Base-by-base conservation (phyloP, 2,888 invertebrate genomes). In the Eupithecia subfuscata region DNA sequence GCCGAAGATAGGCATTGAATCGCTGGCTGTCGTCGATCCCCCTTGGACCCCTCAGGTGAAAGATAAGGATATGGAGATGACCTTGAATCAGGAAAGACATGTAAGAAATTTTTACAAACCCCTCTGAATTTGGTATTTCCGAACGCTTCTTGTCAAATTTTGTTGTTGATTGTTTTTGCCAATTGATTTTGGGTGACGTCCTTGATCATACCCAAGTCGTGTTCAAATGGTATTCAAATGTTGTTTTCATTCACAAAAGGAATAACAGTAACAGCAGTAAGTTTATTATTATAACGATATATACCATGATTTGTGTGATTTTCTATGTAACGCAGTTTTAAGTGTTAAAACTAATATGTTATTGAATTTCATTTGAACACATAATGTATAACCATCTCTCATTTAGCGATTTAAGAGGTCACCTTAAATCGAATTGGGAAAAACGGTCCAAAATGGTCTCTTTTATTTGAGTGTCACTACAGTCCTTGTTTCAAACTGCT, bases 41-140 rank as follows among this genome's bases (percentile, higher is more conserved):
- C 99, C 99, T 0, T 99, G 99, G 99, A 98, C 98, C 95, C 98
- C 99, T 1, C 98, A 98, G 87, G 98, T 98, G 75, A 99, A 99
- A 92, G 99, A 99, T 30, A 99, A 99, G 93, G 99, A 99, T 75
- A 99, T 99, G 96, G 99, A 99, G 95, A 98, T 99, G 85, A 99
- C 99, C 0, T 96, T 99, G 73, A 99, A 99, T 92, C 99, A 99
- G 93, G 99, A 99, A 88, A 97, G 99, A 92, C 98, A 98, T 92
- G 98, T 98, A 95, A 96, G 96, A 77, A 71, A 72, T 69, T 69
- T 74, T 76, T 74, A 40, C 71, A 77, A 74, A 74, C 69, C 74
- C 77, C 74, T 74, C 70, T 70, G 67, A 74, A 73, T 70, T 74
- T 74, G 74, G 74, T 74, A 74, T 69, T 67, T 73, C 70, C 68